phyloP scores from a whole-genome alignment of 1,140 invertebrate genomes.

The Druon quercuslanigerum region DNA sequence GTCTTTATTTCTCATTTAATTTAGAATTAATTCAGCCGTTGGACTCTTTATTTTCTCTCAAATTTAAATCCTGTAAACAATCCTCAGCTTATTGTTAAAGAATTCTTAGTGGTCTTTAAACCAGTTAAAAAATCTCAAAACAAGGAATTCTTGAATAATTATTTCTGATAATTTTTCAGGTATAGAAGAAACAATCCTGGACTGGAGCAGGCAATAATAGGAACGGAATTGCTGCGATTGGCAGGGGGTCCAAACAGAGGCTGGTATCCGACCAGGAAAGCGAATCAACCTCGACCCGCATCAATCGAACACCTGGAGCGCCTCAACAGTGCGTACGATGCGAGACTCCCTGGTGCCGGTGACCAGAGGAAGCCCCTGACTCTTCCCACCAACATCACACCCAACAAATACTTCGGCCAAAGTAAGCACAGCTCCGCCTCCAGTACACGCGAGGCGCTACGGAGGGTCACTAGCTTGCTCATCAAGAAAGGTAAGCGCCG shows the following conservation, averaged over 20 bases:
- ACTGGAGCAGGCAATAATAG: slow-evolving; percentile 81
- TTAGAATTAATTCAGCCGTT: too few relatives aligned
- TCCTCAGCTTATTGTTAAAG: too few relatives aligned
- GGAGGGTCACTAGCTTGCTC: slow-evolving; percentile 90
- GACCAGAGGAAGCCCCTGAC: slow-evolving; percentile 85
- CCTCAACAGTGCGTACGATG: slow-evolving; percentile 76
- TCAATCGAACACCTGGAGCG: slow-evolving; percentile 90
- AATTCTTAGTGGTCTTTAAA: too few relatives aligned
- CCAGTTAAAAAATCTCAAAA: too few relatives aligned
- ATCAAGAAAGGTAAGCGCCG: slow-evolving; percentile 86
- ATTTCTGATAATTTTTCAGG: slow-evolving; percentile 52
- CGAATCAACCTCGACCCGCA: slow-evolving; percentile 79
- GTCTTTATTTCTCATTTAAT: too few relatives aligned
- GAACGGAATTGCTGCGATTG: slow-evolving; percentile 85
- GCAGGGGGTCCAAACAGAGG: slow-evolving; percentile 87
- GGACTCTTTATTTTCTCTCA: too few relatives aligned
- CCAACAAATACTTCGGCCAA: slow-evolving; percentile 89
- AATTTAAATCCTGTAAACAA: too few relatives aligned
- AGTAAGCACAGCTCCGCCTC: slow-evolving; percentile 76
- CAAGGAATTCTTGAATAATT: too few relatives aligned
- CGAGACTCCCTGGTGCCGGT: slow-evolving; percentile 74
- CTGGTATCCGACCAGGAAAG: slow-evolving; percentile 84
- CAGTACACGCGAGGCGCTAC: slow-evolving; percentile 87
- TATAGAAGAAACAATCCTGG: slow-evolving; percentile 81
- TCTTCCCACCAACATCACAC: slow-evolving; percentile 88